A percentile compares a stretch with the other conserved stretches of the same genome.
These are phyloP conservation scores for Thaumatotibia leucotreta DNA, from an alignment of 1,140 invertebrate species.

Conservation along the genomic window DNA sequence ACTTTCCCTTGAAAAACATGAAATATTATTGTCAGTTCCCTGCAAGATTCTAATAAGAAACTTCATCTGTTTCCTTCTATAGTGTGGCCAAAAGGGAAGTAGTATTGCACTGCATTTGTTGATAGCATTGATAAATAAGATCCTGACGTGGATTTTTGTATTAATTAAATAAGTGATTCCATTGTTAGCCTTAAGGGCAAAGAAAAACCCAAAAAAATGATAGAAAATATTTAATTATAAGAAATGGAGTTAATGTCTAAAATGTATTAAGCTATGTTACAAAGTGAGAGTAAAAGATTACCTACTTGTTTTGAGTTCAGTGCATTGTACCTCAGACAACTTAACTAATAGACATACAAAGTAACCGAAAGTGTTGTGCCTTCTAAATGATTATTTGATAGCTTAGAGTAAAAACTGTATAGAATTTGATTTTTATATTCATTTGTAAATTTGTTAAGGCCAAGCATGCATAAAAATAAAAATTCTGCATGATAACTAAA, in stretches of 20 bases:
- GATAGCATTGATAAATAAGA: conserved; percentile 16
- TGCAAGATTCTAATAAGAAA: too few relatives aligned
- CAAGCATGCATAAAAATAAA: too few relatives aligned
- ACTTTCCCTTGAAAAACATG: too few relatives aligned
- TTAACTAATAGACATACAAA: conserved; percentile 4
- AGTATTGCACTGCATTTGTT: conserved; percentile 36
- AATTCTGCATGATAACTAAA: too few relatives aligned
- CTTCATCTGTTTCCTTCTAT: too few relatives aligned
- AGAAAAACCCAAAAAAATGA: background rate
- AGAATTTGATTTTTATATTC: background rate
- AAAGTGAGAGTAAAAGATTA: background rate
- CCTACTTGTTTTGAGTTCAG: background rate
- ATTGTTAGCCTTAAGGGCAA: background rate
- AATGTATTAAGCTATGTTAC: background rate
- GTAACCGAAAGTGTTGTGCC: conserved; percentile 9
- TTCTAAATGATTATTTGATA: background rate
- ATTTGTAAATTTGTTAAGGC: too few relatives aligned
- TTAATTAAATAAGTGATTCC: background rate
- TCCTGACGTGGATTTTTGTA: background rate
- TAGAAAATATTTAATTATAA: background rate
- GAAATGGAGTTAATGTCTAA: background rate
- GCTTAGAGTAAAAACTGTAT: too few relatives aligned
- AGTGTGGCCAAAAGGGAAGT: background rate
- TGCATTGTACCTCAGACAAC: background rate
- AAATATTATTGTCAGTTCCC: too few relatives aligned